Evolutionary conservation across 2,888 invertebrate species (phyloP), one percentile per base, ranked within the genome.

Genomic region (Pterobdella sp.): DNA sequence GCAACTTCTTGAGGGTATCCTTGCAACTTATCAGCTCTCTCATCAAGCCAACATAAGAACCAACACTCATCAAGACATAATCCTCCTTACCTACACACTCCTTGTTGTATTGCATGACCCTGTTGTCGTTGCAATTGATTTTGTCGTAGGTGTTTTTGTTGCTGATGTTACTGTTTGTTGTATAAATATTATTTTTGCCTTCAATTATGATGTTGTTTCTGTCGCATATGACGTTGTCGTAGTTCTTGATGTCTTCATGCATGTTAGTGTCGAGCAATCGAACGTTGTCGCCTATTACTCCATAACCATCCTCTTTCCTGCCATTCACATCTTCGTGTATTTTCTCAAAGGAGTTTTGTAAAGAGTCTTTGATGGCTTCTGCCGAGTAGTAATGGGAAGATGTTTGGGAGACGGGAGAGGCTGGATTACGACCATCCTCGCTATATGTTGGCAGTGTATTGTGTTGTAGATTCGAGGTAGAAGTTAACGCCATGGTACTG

Each of bases 1-100:
- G 60, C 10, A 56, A 26, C n/a, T 56, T 56, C 60, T 56, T 56
- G 60, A 56, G 60, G 60, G 60, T 56, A 26, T 56, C 60, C n/a
- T 56, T 56, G 60, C 18, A 56, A 26, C 14, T 22, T 3, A 56
- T 3, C 60, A 56, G 26, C 60, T 56, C 60, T 26, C 60, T 7
- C 60, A 56, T 56, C 60, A 56, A 22, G n/a, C 14, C n/a, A 22
- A 56, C 60, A 22, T 56, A 56, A 4, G 60, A 56, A 22, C 60
- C 60, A 22, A 56, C 60, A 56, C 60, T 56, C 60, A 56, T 56
- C 60, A 56, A 56, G n/a, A 56, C 60, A n/a, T 14, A 56, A 22
- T n/a, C 26, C 60, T 56, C 26, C 10, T 56, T 26, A n/a, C 3
- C 60, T 18, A 26, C 60, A 4, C 26, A 4, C 7, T 14, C 60